Conservation (phyloP, 2,797 vertebrate species). For the Austrolebias charrua region DNA sequence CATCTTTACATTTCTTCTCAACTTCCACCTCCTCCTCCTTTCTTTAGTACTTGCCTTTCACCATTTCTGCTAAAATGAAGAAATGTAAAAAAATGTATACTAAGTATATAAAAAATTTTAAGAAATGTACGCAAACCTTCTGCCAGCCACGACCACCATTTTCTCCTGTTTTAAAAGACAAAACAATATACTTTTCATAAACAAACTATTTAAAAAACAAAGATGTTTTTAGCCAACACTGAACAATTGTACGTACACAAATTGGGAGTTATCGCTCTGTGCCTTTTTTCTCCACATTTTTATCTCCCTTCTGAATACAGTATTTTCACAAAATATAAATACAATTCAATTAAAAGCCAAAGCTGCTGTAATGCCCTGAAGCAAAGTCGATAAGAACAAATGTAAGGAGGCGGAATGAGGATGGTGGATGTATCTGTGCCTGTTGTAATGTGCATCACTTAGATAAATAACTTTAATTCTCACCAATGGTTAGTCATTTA, state of each 20-base stretch:
- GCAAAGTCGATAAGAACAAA: background rate
- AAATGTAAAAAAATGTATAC: too few species aligned
- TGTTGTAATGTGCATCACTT: background rate
- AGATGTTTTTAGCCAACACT: conserved; percentile 4
- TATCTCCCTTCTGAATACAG: background rate
- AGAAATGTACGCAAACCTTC: too few species aligned
- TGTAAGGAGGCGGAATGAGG: background rate
- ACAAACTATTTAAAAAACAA: background rate
- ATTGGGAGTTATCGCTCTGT: conserved; percentile 14
- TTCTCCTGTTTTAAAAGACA: conserved; percentile 2
- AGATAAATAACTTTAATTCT: background rate
- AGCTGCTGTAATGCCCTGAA: background rate
- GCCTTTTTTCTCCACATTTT: conserved; percentile 2
- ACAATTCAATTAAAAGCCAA: background rate
- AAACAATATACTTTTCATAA: conserved; percentile 9
- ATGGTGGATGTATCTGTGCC: background rate
- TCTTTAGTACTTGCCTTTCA: conserved; percentile 3
- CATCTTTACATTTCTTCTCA: conserved; percentile 11
- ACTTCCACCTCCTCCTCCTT: conserved; percentile 4
- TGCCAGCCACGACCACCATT: background rate
- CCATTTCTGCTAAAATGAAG: background rate
- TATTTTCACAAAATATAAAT: conserved; percentile 11
- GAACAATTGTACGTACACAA: conserved; percentile 1
- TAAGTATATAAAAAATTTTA: too few species aligned
- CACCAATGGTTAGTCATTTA: background rate